A percentile compares a stretch with the other conserved stretches of the same genome.
Evolutionary conservation across 2,888 invertebrate genomes (phyloP).

Genomic region (Acanthosepion esculentum): DNA sequence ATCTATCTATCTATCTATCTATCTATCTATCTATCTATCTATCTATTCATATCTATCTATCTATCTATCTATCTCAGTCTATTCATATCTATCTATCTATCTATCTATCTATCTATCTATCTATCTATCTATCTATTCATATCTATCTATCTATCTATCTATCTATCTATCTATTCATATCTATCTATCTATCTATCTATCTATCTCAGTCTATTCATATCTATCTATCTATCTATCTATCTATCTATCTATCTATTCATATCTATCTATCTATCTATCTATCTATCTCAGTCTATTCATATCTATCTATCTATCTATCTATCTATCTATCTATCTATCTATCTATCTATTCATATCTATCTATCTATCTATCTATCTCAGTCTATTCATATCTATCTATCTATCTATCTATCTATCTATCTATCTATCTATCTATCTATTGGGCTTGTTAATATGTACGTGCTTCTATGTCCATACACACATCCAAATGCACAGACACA

Average conservation of each 20-base stretch:
- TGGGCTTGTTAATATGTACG: not conserved
- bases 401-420: not conserved
- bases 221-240: not conserved
- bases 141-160: not conserved
- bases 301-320: not conserved
- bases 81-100: too few species aligned
- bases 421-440: too few species aligned
- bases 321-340: too few species aligned
- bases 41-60: not conserved
- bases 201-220: too few species aligned
- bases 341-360: not conserved
- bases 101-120: not conserved
- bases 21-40: not conserved
- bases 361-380: not conserved
- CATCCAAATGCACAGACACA: too few species aligned
- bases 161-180: not conserved
- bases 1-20: not conserved
- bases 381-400: not conserved
- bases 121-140: not conserved
- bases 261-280: not conserved
- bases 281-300: too few species aligned
- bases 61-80: not conserved
- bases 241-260: not conserved
- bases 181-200: not conserved
- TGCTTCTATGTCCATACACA: too few species aligned